Conservation (phyloP, 1,140 invertebrate species). For the Dendrolimus punctatus region DNA sequence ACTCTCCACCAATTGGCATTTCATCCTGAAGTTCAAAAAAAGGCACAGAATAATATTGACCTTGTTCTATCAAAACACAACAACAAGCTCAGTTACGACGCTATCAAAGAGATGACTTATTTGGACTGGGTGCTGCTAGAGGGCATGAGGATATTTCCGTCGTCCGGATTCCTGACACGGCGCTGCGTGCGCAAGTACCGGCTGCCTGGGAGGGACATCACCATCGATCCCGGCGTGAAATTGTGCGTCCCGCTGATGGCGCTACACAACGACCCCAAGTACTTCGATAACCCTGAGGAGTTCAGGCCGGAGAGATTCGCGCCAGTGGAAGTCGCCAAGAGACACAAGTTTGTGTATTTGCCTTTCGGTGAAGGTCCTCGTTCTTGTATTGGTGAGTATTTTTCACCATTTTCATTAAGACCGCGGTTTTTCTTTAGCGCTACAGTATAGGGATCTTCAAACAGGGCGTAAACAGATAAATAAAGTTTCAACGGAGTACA, state of each 20-base stretch:
- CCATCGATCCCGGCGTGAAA: slow-evolving; percentile 45
- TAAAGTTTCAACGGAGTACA: no score
- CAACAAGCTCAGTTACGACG: slow-evolving; percentile 58
- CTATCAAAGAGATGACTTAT: slow-evolving; percentile 64
- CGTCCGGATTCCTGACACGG: slow-evolving; percentile 52
- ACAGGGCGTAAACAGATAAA: no score
- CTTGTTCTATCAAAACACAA: slow-evolving; percentile 49
- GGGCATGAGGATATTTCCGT: slow-evolving; percentile 65
- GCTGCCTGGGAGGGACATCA: slow-evolving; percentile 48
- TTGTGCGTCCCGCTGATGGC: slow-evolving; percentile 57
- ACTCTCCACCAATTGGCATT: slow-evolving; percentile 72
- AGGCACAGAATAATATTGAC: slow-evolving; percentile 73
- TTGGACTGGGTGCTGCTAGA: slow-evolving; percentile 65
- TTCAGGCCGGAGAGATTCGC: slow-evolving; percentile 74
- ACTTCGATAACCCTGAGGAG: slow-evolving; percentile 68
- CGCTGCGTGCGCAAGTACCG: slow-evolving; percentile 56
- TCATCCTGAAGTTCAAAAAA: slow-evolving; percentile 73
- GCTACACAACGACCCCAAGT: slow-evolving; percentile 71
- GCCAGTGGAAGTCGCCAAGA: slow-evolving; percentile 31
- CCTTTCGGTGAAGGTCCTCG: slow-evolving; percentile 44
- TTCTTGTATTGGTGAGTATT: slow-evolving; percentile 39
- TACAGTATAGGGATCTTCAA: no score
- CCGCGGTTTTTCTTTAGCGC: not conserved
- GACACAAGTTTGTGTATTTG: slow-evolving; percentile 53
- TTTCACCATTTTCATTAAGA: not conserved